phyloP scores from a whole-genome alignment of 2,797 vertebrate species.

The Brachymystax lenok region DNA sequence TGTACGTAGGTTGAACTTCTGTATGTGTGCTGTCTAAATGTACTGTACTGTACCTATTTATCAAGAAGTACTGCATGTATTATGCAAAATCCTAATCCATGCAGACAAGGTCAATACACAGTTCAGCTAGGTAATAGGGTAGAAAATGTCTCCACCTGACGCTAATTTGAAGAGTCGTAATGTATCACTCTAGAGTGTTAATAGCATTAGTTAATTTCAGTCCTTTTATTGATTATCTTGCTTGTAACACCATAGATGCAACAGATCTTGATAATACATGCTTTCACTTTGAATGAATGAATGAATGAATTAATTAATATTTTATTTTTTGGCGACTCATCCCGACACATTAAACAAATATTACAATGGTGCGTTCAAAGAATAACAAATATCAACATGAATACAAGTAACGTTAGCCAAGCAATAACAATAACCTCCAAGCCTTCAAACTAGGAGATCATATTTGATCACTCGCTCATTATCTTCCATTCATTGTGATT shows the following conservation, averaged over 20 bases:
- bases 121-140: neutral
- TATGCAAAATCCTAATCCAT: neutral
- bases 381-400: too few relatives aligned
- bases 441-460: slow-evolving; percentile 41
- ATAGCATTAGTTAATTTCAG: neutral
- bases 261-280: neutral
- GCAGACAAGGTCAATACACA: neutral
- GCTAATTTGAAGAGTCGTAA: neutral
- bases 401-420: too few relatives aligned
- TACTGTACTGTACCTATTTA: too few relatives aligned
- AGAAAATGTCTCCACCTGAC: neutral
- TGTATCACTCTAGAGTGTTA: neutral
- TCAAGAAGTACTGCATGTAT: too few relatives aligned
- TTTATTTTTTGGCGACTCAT: too few relatives aligned
- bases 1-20: too few relatives aligned
- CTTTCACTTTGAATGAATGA: neutral
- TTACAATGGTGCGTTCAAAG: too few relatives aligned
- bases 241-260: neutral
- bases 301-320: too few relatives aligned
- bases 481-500: slow-evolving; percentile 41
- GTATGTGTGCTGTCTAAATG: too few relatives aligned
- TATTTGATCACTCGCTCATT: slow-evolving; percentile 62
- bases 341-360: too few relatives aligned
- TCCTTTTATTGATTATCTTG: neutral
- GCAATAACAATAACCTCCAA: slow-evolving; percentile 23